Conservation (phyloP, 2,113 vertebrate genomes). For the Zosterops pallidus region DNA sequence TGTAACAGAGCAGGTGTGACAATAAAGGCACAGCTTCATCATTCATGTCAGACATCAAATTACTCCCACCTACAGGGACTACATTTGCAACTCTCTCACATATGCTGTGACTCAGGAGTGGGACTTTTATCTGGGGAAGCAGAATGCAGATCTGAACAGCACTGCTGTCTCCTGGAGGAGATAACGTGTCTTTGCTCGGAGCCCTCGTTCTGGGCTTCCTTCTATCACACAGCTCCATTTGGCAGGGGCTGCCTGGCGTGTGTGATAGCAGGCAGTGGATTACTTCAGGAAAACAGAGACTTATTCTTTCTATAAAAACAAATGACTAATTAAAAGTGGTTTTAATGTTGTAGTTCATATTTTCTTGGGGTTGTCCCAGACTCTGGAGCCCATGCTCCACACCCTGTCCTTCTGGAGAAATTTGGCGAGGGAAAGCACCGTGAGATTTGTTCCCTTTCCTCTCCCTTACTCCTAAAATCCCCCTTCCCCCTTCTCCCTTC, state of each 20-base stretch:
- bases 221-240: constrained; percentile 26
- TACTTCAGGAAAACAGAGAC: constrained; percentile 9
- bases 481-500: neutral
- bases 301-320: neutral
- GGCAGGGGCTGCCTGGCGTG: constrained; percentile 15
- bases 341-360: constrained; percentile 19
- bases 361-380: constrained; percentile 21
- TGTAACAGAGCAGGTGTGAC: neutral
- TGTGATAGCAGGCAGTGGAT: constrained; percentile 10
- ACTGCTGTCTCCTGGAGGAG: constrained; percentile 46
- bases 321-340: constrained; percentile 36
- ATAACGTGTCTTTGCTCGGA: neutral
- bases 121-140: neutral
- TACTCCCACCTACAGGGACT: neutral
- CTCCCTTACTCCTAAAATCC: constrained; percentile 7
- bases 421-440: neutral
- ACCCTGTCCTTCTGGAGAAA: constrained; percentile 40
- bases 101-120: neutral
- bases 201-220: neutral
- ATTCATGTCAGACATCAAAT: neutral
- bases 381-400: constrained; percentile 7
- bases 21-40: neutral
- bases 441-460: constrained; percentile 34
- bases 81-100: neutral
- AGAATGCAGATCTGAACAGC: neutral